Evolutionary conservation across 2,888 invertebrate genomes (phyloP).

Genomic region (Galerucella pusilla): DNA sequence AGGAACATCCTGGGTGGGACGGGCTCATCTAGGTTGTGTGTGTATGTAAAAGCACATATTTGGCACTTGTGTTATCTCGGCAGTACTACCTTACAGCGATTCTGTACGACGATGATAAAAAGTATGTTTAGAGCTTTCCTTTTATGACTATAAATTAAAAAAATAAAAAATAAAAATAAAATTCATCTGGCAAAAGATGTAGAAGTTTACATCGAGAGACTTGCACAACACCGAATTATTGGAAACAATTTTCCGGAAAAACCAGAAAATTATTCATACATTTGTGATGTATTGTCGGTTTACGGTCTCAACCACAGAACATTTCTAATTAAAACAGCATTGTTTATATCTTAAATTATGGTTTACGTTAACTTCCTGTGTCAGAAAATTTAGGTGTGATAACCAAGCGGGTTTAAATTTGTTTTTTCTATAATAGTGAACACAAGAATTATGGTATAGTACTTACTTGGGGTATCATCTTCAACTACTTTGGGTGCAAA

Average conservation of each 20-base stretch:
- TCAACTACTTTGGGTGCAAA: constrained; percentile 92
- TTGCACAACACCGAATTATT: too few species aligned
- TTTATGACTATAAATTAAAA: too few species aligned
- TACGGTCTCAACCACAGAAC: neutral
- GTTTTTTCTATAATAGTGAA: neutral
- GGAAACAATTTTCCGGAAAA: neutral
- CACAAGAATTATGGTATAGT: constrained; percentile 36
- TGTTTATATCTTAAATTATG: constrained; percentile 5
- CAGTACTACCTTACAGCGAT: too few species aligned
- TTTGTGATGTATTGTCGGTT: neutral
- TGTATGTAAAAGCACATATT: too few species aligned
- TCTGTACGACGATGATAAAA: too few species aligned
- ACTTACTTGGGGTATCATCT: constrained; percentile 75
- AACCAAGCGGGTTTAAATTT: neutral
- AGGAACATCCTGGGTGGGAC: too few species aligned
- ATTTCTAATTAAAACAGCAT: neutral
- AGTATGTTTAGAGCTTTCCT: too few species aligned
- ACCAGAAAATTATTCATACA: neutral
- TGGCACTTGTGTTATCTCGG: too few species aligned
- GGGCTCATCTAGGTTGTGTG: too few species aligned
- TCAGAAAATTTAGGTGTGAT: neutral
- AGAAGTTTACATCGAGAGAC: too few species aligned
- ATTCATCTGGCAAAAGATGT: too few species aligned
- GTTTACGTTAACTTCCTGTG: neutral
- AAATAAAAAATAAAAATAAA: too few species aligned